phyloP scores from a whole-genome alignment of 92 coral and sea anemone genomes.

The Blastomussa wellsi region DNA sequence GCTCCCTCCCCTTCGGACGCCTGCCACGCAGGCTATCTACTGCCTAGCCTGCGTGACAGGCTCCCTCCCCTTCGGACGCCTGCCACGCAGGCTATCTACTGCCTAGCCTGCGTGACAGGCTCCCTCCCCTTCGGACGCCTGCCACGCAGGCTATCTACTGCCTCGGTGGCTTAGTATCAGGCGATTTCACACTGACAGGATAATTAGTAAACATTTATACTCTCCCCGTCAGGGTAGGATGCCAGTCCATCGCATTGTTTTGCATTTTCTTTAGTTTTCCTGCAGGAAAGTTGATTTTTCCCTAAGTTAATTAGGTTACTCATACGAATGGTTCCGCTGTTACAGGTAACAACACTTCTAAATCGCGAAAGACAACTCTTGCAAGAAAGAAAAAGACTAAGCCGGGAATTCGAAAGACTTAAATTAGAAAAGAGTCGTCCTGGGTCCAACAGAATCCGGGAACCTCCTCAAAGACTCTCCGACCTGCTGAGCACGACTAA shows the following conservation, averaged over 20 bases:
- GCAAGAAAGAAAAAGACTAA: conserved; percentile 85
- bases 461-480: conserved; percentile 81
- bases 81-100: too few relatives aligned
- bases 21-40: too few relatives aligned
- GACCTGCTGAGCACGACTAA: conserved; percentile 70
- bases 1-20: too few relatives aligned
- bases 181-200: too few relatives aligned
- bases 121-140: too few relatives aligned
- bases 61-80: too few relatives aligned
- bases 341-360: conserved; percentile 85
- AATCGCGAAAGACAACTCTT: conserved; percentile 93
- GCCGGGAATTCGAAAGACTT: conserved; percentile 84
- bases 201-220: too few relatives aligned
- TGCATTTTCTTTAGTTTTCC: background rate
- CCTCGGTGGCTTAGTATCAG: too few relatives aligned
- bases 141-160: too few relatives aligned
- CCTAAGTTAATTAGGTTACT: background rate
- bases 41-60: too few relatives aligned
- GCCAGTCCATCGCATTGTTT: background rate
- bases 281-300: background rate
- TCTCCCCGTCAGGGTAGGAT: background rate
- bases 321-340: background rate
- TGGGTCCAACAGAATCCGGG: conserved; percentile 71
- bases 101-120: too few relatives aligned
- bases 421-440: conserved; percentile 89